Base-by-base conservation (phyloP, 2,888 invertebrate genomes). In the Eupithecia dodoneata region DNA sequence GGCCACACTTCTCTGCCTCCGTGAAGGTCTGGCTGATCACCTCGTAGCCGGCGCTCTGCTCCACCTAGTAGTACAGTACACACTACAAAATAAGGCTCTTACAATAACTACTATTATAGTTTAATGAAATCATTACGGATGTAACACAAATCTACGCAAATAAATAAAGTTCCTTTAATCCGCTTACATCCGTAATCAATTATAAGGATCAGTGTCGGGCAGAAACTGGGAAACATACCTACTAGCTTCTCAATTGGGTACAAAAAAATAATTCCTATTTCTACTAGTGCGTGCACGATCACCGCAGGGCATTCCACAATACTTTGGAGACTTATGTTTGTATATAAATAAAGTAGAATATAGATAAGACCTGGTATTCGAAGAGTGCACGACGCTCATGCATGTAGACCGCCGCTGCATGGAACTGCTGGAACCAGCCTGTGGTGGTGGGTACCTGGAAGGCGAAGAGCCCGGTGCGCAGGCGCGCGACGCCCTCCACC, bases 1-100 rank as follows among this genome's bases (percentile, higher is more conserved):
- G 90, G 2, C 96, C 96, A 83, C 96, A 96, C 87, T 96, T 96
- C 87, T 96, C 96, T 4, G 92, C 92, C 88, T 96, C 96, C 79
- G 93, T 95, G 85, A 95, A 96, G 2, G 96, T 96, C 83, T 95
- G 93, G 86, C 95, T 95, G 79, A 96, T 96, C 18, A 96, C 91
- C 81, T 96, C 96, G 87, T 96, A 96, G 10, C 96, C 96, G 0
- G 96, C 91, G 71, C 95, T 94, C 44, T 95, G 89, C 82, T 96
- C 96, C 76, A 96, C 94, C 95, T 95, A 73, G 6, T n/a, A 52
- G 52, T 5, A 15, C 30, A 30, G n/a, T 30, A 52, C 52, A 65
- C 6, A n/a, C 59, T 10, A 63, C 10, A 30, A 30, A 30, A 30
- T 30, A 30, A 30, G 30, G 30, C 30, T 30, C 30, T 30, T 30